Conservation (phyloP, 1,140 invertebrate genomes). For the Hypothenemus hampei region DNA sequence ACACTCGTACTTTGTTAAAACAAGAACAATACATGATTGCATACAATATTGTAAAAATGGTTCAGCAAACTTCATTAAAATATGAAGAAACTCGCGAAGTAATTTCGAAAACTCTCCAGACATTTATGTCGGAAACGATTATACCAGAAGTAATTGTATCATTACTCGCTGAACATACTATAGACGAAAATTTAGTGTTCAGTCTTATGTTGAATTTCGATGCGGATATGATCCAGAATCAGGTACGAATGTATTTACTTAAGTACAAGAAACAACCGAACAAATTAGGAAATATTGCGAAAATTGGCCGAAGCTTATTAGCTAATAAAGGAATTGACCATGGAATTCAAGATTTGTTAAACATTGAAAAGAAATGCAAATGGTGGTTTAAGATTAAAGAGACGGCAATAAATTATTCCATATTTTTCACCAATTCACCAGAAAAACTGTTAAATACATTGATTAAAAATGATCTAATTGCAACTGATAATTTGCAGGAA, state of each 20-base stretch:
- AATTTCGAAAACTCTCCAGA: neutral
- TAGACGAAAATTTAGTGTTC: constrained; percentile 7
- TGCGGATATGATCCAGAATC: neutral
- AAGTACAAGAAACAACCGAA: constrained; percentile 8
- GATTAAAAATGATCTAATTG: constrained; percentile 25
- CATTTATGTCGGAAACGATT: neutral
- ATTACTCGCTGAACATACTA: neutral
- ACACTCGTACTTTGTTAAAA: constrained; percentile 1
- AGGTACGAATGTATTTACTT: too few species aligned
- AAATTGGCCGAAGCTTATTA: constrained; percentile 5
- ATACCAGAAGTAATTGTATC: constrained; percentile 4
- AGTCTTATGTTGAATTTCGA: constrained; percentile 6
- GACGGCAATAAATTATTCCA: constrained; percentile 24
- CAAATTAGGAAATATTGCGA: constrained; percentile 9
- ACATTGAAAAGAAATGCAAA: constrained; percentile 23
- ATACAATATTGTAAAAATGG: constrained; percentile 4
- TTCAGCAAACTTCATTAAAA: neutral
- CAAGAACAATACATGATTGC: constrained; percentile 9
- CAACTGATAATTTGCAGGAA: constrained; percentile 14
- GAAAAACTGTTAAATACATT: constrained; percentile 30
- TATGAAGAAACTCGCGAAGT: neutral
- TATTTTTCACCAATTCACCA: constrained; percentile 25
- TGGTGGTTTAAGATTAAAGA: constrained; percentile 34
- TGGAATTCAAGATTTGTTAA: neutral
- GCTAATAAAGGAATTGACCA: neutral